Conservation (phyloP, 2,797 vertebrate species). For the Chiloscyllium punctatum region DNA sequence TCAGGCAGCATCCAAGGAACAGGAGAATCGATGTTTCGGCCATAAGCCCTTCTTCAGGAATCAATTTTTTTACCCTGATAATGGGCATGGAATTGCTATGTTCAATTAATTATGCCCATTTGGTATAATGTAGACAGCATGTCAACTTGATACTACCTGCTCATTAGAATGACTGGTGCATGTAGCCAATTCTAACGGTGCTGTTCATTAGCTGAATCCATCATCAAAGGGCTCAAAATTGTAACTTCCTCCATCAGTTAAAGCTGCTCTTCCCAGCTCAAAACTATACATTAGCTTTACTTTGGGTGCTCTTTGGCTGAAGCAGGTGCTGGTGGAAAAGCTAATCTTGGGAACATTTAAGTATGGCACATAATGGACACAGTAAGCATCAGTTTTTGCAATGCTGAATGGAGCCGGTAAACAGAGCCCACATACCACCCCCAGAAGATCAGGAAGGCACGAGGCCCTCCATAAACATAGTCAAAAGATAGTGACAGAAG, state of each 20-base stretch:
- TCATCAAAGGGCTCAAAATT: not conserved
- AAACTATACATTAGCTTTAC: not conserved
- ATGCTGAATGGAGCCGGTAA: not conserved
- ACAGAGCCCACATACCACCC: no score
- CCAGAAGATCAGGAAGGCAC: not conserved
- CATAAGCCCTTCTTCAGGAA: no score
- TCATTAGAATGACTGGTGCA: not conserved
- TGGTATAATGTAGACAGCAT: not conserved
- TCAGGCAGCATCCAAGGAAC: no score
- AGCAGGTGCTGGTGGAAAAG: not conserved
- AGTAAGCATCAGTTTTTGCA: not conserved
- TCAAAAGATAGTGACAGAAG: not conserved
- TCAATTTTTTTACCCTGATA: not conserved
- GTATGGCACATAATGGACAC: not conserved
- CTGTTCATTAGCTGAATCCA: no score
- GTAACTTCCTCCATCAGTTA: not conserved
- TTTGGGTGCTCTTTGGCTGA: not conserved
- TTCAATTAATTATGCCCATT: not conserved
- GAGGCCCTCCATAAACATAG: not conserved
- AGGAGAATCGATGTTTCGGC: no score
- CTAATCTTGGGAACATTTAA: not conserved
- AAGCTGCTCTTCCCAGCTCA: not conserved
- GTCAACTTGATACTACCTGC: not conserved
- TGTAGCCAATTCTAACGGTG: not conserved
- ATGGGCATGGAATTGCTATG: not conserved